These are phyloP conservation scores for Kryptolebias ocellatus DNA, from an alignment of 2,797 vertebrate species.

Conservation along the genomic window DNA sequence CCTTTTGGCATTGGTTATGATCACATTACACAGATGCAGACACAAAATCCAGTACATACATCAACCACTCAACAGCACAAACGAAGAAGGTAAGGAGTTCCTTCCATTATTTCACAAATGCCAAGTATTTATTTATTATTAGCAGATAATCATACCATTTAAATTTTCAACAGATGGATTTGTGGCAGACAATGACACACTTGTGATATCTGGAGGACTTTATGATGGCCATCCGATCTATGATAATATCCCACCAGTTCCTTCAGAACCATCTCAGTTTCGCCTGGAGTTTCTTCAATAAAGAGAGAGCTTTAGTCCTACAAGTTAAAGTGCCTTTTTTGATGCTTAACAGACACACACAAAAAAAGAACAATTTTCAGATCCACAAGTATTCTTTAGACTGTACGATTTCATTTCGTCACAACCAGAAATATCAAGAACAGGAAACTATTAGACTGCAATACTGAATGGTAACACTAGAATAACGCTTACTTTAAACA, in stretches of 20 bases:
- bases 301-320: constrained; percentile 24
- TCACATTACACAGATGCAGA: constrained; percentile 73
- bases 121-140: constrained; percentile 4
- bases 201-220: constrained; percentile 83
- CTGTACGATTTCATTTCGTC: neutral
- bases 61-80: constrained; percentile 76
- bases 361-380: neutral
- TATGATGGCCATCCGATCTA: constrained; percentile 80
- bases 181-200: constrained; percentile 73
- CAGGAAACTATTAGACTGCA: constrained; percentile 6
- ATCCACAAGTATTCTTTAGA: neutral
- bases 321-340: neutral
- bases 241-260: constrained; percentile 69
- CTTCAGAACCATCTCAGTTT: constrained; percentile 70
- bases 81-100: constrained; percentile 68
- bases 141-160: constrained; percentile 15
- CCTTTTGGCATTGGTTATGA: constrained; percentile 57
- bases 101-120: constrained; percentile 1
- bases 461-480: neutral
- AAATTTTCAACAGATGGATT: constrained; percentile 66
- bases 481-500: constrained; percentile 13
- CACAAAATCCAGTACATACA: constrained; percentile 79
- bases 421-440: neutral
- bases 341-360: neutral
- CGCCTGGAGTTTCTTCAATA: constrained; percentile 77